Base-by-base conservation (phyloP, 1,140 invertebrate species). In the Leptinotarsa undecemlineata region DNA sequence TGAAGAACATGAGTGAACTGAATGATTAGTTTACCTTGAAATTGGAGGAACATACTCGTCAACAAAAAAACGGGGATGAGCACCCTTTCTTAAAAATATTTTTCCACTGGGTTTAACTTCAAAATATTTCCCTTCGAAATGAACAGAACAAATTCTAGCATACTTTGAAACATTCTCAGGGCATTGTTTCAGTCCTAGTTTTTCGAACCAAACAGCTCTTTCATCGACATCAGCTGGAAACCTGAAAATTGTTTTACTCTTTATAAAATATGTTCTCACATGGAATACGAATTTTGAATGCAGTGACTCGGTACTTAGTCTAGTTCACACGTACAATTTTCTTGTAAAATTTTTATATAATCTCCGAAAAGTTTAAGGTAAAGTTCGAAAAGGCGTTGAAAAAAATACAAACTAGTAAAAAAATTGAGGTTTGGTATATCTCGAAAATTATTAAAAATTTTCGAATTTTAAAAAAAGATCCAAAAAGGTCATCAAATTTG, bases 61-160 rank as follows among this genome's bases (percentile, higher is more conserved):
- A n/a, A 17, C 14, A 57, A n/a, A 57, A 57, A 57, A 57, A 57
- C 15, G 51, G 3, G 51, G 51, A 57, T 17, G 51, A 57, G 51
- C 51, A 6, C 51, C 51, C 8, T 57, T 57, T 57, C 8, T 57
- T 19, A 57, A 3, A 57, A 57, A 57, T 57, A 57, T 15, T 15
- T 57, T 57, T 57, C 51, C 51, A 57, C 51, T 19, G 51, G 51
- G 51, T 57, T 57, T 57, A 3, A 57, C n/a, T 3, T 57, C 15
- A 57, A 57, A 57, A n/a, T 15, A 3, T 15, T 57, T 19, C 14
- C 4, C 51, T 57, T 57, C 14, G 3, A 57, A 57, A 57, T 57
- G 51, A 57, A 57, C n/a, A 57, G 51, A 57, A 57, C 51, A 57
- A 57, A 57, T 57, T 57, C 51, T 57, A 57, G 51, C 51, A 57